Conservation (phyloP, 2,888 invertebrate genomes). For the Strigamia transsilvanica region DNA sequence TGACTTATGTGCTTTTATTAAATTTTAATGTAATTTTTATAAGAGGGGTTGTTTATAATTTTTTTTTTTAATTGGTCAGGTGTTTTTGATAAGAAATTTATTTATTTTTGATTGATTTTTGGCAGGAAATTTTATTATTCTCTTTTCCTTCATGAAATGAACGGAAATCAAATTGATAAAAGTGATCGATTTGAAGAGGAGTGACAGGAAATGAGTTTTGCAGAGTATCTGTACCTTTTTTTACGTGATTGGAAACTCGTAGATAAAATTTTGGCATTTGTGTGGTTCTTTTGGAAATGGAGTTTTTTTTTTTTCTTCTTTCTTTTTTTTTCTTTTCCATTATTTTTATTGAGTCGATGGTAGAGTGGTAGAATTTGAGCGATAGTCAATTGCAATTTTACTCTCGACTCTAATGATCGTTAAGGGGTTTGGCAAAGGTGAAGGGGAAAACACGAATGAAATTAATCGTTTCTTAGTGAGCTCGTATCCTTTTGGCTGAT, state of each 20-base stretch:
- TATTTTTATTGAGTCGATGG: constrained; percentile 5
- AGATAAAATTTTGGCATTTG: constrained; percentile 28
- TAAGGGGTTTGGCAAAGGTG: constrained; percentile 45
- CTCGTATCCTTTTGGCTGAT: constrained; percentile 11
- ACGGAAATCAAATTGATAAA: constrained; percentile 46
- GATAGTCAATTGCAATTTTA: constrained; percentile 48
- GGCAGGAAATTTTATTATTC: constrained; percentile 33
- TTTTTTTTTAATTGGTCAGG: background rate
- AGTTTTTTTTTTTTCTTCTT: background rate
- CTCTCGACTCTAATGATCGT: constrained; percentile 42
- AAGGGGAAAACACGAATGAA: constrained; percentile 38
- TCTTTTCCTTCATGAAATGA: constrained; percentile 21
- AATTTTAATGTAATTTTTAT: too few relatives aligned
- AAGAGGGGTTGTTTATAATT: background rate
- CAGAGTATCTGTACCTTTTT: constrained; percentile 12
- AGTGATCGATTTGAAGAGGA: constrained; percentile 33
- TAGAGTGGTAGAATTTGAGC: background rate
- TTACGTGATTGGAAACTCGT: constrained; percentile 41
- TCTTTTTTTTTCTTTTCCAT: background rate
- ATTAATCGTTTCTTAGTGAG: constrained; percentile 41
- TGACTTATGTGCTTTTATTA: too few relatives aligned
- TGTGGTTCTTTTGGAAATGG: constrained; percentile 24
- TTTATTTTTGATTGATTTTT: background rate
- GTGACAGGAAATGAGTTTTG: constrained; percentile 45
- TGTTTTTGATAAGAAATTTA: background rate